Base-by-base conservation (phyloP, 2,888 invertebrate species). In the Antheraea assamensis region DNA sequence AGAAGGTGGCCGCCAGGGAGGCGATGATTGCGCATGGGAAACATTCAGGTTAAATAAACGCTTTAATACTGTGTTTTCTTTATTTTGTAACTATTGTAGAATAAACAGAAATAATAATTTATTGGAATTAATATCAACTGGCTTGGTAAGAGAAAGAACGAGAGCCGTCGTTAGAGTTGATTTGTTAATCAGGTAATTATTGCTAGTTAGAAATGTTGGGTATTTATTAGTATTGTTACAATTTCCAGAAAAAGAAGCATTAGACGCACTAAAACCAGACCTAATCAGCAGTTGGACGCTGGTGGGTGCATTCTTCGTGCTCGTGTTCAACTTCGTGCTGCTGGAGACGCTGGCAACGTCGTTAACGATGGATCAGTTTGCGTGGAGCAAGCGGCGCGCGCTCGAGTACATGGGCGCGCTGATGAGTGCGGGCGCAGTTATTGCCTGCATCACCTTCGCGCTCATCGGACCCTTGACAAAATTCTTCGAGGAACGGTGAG, bases 291-390 rank as follows among this genome's bases (percentile, higher is more conserved):
- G 97, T 68, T 97, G 97, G 97, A 96, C 97, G 30, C 91, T 98
- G 77, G 96, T 98, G 79, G 94, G 95, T 70, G 97, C 97, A 21
- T 98, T 98, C 89, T 98, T 98, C 88, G 96, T 98, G 78, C 95
- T 98, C 79, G 97, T 97, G 73, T 98, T 98, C 89, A 98, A 98
- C 93, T 98, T 98, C 90, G 98, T 98, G 82, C 95, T 98, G 76
- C 93, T 98, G 81, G 98, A 98, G 95, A 98, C 98, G 71, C 95
- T 98, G 78, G 98, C 97, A 31, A 97, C 98, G 17, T 96, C 98
- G 4, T 94, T 98, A 73, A 97, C 97, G 49, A 98, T 98, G 97
- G 98, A 98, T 88, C 98, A 98, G 92, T 98, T 98, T 90, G 98
- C 96, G 49, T 98, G 98, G 98, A 95, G 96, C 75, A 97, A 97